Conservation (phyloP, 2,113 vertebrate genomes). For the Rhegmatorhina hoffmannsi region DNA sequence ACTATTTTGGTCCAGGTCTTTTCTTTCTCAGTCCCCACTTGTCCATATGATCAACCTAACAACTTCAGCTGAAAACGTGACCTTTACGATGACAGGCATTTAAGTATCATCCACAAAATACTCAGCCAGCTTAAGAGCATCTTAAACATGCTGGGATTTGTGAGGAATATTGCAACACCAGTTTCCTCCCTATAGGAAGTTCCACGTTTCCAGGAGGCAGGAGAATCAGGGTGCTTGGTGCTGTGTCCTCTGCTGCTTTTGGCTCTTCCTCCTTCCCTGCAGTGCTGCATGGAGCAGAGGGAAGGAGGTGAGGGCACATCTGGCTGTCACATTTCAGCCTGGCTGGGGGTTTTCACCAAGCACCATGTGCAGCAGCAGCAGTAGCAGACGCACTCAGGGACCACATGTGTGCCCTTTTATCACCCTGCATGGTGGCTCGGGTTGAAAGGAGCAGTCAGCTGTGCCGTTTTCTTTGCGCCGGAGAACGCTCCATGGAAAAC, state of each 20-base stretch:
- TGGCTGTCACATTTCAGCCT: background rate
- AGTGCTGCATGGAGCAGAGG: accelerated
- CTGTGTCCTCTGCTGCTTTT: background rate
- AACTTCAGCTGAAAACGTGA: background rate
- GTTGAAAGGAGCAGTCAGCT: constrained; percentile 8
- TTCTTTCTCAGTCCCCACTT: background rate
- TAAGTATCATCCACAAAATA: background rate
- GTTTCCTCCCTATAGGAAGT: background rate
- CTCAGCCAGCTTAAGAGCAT: background rate
- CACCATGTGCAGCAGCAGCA: background rate
- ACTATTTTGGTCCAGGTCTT: background rate
- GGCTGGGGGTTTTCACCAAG: background rate
- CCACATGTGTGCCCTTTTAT: background rate
- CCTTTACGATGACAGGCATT: background rate
- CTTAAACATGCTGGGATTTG: background rate
- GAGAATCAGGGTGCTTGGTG: background rate
- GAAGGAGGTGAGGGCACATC: background rate
- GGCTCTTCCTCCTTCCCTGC: accelerated
- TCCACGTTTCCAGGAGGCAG: background rate
- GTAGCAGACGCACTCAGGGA: background rate
- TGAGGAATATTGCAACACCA: background rate
- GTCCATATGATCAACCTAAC: background rate
- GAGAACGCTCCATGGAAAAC: background rate
- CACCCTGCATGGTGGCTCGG: background rate
- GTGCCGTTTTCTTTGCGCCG: background rate